These are phyloP conservation scores for Elysia chlorotica DNA, from an alignment of 1,140 invertebrate species.

Conservation along the genomic window DNA sequence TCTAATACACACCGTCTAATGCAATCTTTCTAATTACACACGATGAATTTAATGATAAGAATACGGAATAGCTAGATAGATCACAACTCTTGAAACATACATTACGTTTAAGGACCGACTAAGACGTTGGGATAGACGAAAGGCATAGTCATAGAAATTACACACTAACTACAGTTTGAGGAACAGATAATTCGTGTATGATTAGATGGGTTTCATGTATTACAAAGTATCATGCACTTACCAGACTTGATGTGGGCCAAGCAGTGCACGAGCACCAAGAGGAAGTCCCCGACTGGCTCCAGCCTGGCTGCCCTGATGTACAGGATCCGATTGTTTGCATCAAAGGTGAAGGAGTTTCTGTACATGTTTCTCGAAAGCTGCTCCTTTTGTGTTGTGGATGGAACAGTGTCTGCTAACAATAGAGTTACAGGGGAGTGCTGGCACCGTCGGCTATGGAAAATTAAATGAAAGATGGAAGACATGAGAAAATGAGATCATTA, in stretches of 20 bases:
- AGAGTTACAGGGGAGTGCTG: conserved; percentile 52
- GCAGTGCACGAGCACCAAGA: conserved; percentile 53
- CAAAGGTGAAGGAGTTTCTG: conserved; percentile 58
- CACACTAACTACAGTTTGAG: too few relatives aligned
- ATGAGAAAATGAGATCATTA: too few relatives aligned
- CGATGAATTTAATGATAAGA: too few relatives aligned
- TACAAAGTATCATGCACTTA: conserved; percentile 24
- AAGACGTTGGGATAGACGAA: too few relatives aligned
- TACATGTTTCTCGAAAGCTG: conserved; percentile 48
- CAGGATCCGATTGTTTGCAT: conserved; percentile 56
- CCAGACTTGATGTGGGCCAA: conserved; percentile 58
- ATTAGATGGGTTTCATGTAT: background rate
- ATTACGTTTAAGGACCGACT: too few relatives aligned
- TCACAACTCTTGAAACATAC: too few relatives aligned
- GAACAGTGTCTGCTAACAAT: conserved; percentile 53
- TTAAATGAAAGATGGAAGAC: too few relatives aligned
- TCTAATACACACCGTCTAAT: too few relatives aligned
- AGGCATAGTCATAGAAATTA: too few relatives aligned
- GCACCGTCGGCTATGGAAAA: conserved; percentile 35
- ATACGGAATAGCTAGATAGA: too few relatives aligned
- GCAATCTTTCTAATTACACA: too few relatives aligned
- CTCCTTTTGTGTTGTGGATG: conserved; percentile 48
- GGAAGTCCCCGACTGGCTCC: conserved; percentile 55
- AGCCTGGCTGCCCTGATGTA: conserved; percentile 50
- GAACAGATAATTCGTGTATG: background rate